Conservation (phyloP, 1,140 invertebrate species). For the Drosophila insularis region DNA sequence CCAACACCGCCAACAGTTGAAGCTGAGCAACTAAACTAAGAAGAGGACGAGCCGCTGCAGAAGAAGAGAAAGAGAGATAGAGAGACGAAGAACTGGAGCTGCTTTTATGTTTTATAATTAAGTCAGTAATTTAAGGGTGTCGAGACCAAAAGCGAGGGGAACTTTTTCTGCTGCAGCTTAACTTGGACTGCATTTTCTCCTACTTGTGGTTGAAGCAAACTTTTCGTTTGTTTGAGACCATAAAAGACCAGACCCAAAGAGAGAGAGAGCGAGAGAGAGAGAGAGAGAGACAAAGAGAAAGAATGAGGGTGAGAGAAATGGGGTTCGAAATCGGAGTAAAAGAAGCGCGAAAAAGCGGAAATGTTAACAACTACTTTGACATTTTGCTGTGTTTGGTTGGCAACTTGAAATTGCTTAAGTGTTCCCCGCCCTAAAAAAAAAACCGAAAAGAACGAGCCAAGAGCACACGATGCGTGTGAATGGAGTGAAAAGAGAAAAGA, state of each 20-base stretch:
- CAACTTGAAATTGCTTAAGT: constrained; percentile 76
- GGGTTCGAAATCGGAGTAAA: constrained; percentile 12
- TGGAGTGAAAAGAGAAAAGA: constrained; percentile 36
- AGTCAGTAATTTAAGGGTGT: constrained; percentile 79
- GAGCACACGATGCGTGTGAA: constrained; percentile 60
- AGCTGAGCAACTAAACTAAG: neutral
- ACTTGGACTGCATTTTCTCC: constrained; percentile 61
- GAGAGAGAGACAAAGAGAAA: constrained; percentile 3
- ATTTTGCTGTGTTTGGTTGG: constrained; percentile 52
- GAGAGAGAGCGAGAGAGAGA: neutral
- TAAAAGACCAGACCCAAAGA: constrained; percentile 6
- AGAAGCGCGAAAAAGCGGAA: constrained; percentile 63
- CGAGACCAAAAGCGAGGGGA: constrained; percentile 45
- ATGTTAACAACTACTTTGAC: constrained; percentile 80
- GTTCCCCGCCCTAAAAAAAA: constrained; percentile 9
- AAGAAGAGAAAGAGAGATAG: neutral
- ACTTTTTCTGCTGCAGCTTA: constrained; percentile 60
- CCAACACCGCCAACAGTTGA: neutral
- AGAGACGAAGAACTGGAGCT: neutral
- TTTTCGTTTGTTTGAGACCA: constrained; percentile 47
- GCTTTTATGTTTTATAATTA: constrained; percentile 78
- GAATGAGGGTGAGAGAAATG: neutral
- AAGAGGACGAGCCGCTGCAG: neutral
- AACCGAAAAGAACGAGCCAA: neutral
- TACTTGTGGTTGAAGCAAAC: constrained; percentile 65